Base-by-base conservation (phyloP, 2,113 vertebrate species). In the Cygnus atratus region DNA sequence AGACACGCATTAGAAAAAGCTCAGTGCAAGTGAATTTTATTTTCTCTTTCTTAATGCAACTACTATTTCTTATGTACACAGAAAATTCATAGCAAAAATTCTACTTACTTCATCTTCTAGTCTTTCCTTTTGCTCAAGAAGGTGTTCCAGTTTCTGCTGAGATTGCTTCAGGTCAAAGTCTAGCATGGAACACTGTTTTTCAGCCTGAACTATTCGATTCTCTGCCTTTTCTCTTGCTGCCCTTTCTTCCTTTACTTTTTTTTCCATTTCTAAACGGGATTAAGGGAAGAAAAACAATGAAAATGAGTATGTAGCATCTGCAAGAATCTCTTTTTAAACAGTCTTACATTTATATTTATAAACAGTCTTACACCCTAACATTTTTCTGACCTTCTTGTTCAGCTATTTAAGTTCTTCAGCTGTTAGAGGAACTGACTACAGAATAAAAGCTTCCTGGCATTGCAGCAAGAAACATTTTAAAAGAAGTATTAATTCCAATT, bases 81-180 rank as follows among this genome's bases (percentile, higher is more conserved):
- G 25, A 80, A 91, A 84, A 78, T 25, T 39, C 3, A 63, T 48
- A 84, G 24, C 6, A 7, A 82, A 61, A 24, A n/a, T 75, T 92
- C 95, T 61, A 68, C 98, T 97, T 86, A 99, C 99, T 98, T 99
- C 99, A 54, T 99, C 99, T 95, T 99, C 99, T 93, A 99, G 97
- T 79, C 99, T 97, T 84, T 99, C 99, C 86, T 99, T 99, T 92
- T 99, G 99, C 97, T 99, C 98, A 98, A 98, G 98, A 96, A 99
- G 97, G 96, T 99, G 99, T 92, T 99, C 99, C 72, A 99, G 98
- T 96, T 99, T 99, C 98, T 99, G 99, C 94, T 99, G 98, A 50
- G 99, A 99, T 91, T 99, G 99, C 93, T 99, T 99, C 73, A 99
- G 98, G 97, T 99, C 99, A 21, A 99, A 99, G 94, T 99, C 99